These are phyloP conservation scores for Catagonus wagneri DNA, from an alignment of 2,113 vertebrate genomes.

Conservation along the genomic window DNA sequence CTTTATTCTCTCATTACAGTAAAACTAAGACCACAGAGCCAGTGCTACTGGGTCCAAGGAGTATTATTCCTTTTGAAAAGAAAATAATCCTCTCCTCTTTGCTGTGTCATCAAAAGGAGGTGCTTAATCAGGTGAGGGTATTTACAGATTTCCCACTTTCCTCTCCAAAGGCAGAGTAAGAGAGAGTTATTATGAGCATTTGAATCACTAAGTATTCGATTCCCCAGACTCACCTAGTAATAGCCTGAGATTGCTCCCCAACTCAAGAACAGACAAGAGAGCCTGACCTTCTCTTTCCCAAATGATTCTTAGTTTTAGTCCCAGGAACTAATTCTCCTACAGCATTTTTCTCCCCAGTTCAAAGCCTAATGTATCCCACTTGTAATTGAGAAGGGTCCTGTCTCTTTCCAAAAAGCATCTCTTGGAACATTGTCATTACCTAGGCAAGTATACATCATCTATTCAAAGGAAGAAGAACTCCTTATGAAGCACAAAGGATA, in stretches of 20 bases:
- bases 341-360: neutral
- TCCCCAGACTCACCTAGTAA: neutral
- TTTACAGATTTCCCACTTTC: neutral
- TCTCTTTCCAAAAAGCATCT: neutral
- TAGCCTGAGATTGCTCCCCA: neutral
- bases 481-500: rapidly evolving
- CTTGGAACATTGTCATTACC: neutral
- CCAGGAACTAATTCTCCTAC: neutral
- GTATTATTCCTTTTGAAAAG: neutral
- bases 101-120: neutral
- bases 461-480: neutral
- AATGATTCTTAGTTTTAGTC: neutral
- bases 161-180: neutral
- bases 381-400: neutral
- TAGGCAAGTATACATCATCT: neutral
- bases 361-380: neutral
- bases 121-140: neutral
- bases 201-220: neutral
- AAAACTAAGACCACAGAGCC: conserved; percentile 18
- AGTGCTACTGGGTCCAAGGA: neutral
- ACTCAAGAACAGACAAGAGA: neutral
- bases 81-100: neutral
- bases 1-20: neutral
- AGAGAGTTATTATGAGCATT: neutral
- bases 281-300: neutral